These are phyloP conservation scores for Chloebia gouldiae DNA, from an alignment of 2,113 vertebrate species.

Conservation along the genomic window DNA sequence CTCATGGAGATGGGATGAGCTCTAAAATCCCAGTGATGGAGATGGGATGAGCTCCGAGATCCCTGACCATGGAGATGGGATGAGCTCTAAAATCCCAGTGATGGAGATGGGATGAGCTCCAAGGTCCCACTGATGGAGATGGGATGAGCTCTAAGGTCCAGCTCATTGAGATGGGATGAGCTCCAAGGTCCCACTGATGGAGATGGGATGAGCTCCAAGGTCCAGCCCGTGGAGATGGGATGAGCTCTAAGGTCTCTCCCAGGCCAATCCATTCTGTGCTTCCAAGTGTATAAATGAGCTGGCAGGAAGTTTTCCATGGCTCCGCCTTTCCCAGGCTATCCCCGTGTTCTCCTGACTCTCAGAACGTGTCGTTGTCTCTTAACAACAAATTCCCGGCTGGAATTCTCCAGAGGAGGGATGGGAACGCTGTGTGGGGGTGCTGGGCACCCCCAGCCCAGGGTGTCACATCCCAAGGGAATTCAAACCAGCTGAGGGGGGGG, in stretches of 20 bases:
- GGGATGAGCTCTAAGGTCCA: neutral
- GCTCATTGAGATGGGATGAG: neutral
- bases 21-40: no score
- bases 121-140: no score
- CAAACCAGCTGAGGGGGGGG: neutral
- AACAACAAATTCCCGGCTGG: neutral
- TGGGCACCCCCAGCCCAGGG: neutral
- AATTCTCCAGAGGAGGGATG: neutral
- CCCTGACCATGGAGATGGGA: neutral
- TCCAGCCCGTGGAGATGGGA: no score
- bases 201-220: no score
- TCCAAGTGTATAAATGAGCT: accelerated
- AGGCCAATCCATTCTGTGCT: accelerated
- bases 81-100: neutral
- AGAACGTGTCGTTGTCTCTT: accelerated
- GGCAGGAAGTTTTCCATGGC: neutral
- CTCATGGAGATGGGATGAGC: no score
- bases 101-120: no score
- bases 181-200: no score
- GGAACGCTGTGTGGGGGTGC: neutral
- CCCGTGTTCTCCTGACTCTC: accelerated
- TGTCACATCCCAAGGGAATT: neutral
- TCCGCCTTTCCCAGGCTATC: neutral
- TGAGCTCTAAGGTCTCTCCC: no score
- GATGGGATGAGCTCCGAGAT: neutral